Conservation (phyloP, 2,113 vertebrate genomes). For the Gobius niger region DNA sequence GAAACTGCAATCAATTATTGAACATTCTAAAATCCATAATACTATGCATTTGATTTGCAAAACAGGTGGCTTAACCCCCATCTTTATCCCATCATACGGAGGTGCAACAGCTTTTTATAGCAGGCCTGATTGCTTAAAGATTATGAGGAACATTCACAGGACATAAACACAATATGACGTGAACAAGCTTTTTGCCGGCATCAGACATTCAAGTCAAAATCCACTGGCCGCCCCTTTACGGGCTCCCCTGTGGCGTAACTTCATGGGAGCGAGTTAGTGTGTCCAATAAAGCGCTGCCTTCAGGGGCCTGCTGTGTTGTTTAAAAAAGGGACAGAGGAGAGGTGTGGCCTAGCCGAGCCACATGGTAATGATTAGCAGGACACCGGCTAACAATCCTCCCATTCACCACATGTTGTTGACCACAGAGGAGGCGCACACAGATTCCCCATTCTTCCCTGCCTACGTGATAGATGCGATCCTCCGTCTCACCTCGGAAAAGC, state of each 20-base stretch:
- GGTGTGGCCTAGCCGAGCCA: conserved; percentile 48
- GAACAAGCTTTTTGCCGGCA: conserved; percentile 10
- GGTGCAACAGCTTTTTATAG: conserved; percentile 26
- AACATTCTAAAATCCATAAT: too few species aligned
- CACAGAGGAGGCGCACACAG: conserved; percentile 31
- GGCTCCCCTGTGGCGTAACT: conserved; percentile 42
- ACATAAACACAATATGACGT: conserved; percentile 47
- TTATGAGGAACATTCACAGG: conserved; percentile 48
- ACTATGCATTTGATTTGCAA: neutral
- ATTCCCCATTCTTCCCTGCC: conserved; percentile 46
- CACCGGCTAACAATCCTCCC: conserved; percentile 59
- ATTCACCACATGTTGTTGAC: conserved; percentile 68
- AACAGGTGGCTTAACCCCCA: conserved; percentile 22
- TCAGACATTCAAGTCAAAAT: conserved; percentile 30
- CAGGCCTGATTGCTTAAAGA: conserved; percentile 39
- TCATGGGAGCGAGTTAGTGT: conserved; percentile 22
- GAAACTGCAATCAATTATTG: neutral
- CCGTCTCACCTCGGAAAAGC: conserved; percentile 48
- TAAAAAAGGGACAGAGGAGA: conserved; percentile 24
- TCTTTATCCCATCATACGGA: conserved; percentile 24
- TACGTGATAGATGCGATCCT: conserved; percentile 25
- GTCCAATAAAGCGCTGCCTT: conserved; percentile 44
- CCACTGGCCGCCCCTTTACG: conserved; percentile 40
- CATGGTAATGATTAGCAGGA: conserved; percentile 69
- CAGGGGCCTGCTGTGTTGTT: conserved; percentile 24